These are phyloP conservation scores for Drosophila bifasciata DNA, from an alignment of 1,140 invertebrate genomes.

Conservation along the genomic window DNA sequence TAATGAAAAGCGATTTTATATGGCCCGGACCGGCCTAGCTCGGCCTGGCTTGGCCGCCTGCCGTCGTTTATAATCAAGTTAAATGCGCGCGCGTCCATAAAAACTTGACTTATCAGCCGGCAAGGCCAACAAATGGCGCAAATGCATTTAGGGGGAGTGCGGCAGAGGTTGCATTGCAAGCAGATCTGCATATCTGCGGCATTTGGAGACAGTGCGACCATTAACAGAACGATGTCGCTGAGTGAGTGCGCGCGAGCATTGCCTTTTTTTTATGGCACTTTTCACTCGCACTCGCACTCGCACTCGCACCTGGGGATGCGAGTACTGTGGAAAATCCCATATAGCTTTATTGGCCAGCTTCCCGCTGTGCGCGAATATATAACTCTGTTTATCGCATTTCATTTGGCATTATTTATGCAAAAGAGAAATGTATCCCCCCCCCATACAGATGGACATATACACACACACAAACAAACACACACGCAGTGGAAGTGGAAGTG, in stretches of 20 bases:
- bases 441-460: slow-evolving; percentile 12
- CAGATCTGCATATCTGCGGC: slow-evolving; percentile 36
- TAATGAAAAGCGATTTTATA: slow-evolving; percentile 81
- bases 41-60: slow-evolving; percentile 41
- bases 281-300: slow-evolving; percentile 48
- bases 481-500: slow-evolving; percentile 12
- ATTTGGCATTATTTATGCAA: slow-evolving; percentile 76
- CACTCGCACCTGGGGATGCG: slow-evolving; percentile 11
- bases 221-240: slow-evolving; percentile 79
- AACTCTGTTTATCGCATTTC: slow-evolving; percentile 73
- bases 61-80: slow-evolving; percentile 81
- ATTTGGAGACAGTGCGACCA: slow-evolving; percentile 67
- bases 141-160: slow-evolving; percentile 48
- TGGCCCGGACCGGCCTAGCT: slow-evolving; percentile 31
- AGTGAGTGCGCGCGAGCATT: slow-evolving; percentile 61
- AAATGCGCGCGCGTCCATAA: slow-evolving; percentile 73
- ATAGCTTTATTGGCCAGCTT: slow-evolving; percentile 74
- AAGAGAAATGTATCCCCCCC: slow-evolving; percentile 42
- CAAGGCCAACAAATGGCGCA: slow-evolving; percentile 65
- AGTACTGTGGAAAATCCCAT: slow-evolving; percentile 42
- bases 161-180: slow-evolving; percentile 10
- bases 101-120: slow-evolving; percentile 74
- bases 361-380: slow-evolving; percentile 73
- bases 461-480: slow-evolving; percentile 11
- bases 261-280: slow-evolving; percentile 76